Conservation (phyloP, 2,113 vertebrate genomes). For the Ophthalmolycus amberensis region DNA sequence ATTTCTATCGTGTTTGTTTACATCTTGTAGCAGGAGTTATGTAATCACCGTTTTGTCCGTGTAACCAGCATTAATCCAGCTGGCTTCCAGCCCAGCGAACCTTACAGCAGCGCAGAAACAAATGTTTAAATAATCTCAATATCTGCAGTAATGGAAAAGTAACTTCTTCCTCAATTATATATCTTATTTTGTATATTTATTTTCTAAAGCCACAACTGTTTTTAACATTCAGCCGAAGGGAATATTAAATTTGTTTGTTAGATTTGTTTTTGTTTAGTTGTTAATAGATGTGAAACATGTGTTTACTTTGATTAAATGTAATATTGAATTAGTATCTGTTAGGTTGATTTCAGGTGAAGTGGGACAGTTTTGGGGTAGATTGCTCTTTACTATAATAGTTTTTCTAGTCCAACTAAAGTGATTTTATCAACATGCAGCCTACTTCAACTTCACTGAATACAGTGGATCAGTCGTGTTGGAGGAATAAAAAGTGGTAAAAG, state of each 20-base stretch:
- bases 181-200: neutral
- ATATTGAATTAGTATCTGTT: neutral
- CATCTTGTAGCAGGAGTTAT: slow-evolving; percentile 7
- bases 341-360: neutral
- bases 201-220: neutral
- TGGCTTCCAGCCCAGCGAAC: slow-evolving; percentile 4
- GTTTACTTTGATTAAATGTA: neutral
- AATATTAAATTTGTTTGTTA: neutral
- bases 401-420: neutral
- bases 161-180: neutral
- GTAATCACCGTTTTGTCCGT: slow-evolving; percentile 17
- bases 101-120: slow-evolving; percentile 9
- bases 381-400: neutral
- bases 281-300: neutral
- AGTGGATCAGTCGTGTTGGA: neutral
- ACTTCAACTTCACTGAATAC: neutral
- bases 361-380: neutral
- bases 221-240: neutral
- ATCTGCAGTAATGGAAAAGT: slow-evolving; percentile 8
- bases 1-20: slow-evolving; percentile 30
- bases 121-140: slow-evolving; percentile 15
- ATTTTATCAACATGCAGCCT: neutral
- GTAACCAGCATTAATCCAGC: slow-evolving; percentile 17
- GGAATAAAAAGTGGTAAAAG: neutral
- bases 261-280: neutral